phyloP scores from a whole-genome alignment of 1,140 invertebrate genomes.

The Babylonia areolata region DNA sequence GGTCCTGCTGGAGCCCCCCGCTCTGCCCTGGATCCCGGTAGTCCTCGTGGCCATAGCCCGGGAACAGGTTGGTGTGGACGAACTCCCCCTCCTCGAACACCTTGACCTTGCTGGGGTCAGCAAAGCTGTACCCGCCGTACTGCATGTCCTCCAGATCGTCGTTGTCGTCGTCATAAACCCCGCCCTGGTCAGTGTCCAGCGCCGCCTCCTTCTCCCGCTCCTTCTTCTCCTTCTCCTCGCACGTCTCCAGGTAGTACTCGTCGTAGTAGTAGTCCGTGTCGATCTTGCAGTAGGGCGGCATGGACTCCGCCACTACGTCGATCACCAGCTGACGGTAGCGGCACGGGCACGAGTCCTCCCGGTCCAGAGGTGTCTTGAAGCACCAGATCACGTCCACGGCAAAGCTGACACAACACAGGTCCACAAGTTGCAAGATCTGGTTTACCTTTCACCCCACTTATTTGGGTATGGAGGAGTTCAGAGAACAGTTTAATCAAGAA shows the following conservation, averaged over 20 bases:
- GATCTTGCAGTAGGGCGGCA: constrained; percentile 4
- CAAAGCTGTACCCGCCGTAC: neutral
- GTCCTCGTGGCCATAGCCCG: neutral
- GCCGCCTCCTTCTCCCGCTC: neutral
- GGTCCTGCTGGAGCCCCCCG: neutral
- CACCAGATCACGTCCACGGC: constrained; percentile 15
- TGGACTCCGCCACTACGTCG: neutral
- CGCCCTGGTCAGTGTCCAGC: neutral
- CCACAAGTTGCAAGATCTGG: too few species aligned
- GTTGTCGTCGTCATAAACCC: neutral
- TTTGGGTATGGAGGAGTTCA: too few species aligned
- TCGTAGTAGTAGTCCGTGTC: constrained; percentile 19
- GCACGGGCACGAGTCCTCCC: neutral
- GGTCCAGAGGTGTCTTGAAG: constrained; percentile 1
- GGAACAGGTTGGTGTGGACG: neutral
- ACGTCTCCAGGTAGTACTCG: neutral
- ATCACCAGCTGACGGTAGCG: constrained; percentile 9
- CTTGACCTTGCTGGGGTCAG: neutral
- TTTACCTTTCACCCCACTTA: too few species aligned
- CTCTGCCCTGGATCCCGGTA: neutral
- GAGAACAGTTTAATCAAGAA: too few species aligned
- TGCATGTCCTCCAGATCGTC: neutral
- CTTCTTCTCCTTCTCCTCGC: neutral
- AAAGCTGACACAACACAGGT: constrained; percentile 15
- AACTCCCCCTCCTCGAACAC: neutral